Percentiles rank a stretch among this genome's conserved stretches.
phyloP scores from a whole-genome alignment of 2,888 invertebrate genomes.

The Eulithis prunata region DNA sequence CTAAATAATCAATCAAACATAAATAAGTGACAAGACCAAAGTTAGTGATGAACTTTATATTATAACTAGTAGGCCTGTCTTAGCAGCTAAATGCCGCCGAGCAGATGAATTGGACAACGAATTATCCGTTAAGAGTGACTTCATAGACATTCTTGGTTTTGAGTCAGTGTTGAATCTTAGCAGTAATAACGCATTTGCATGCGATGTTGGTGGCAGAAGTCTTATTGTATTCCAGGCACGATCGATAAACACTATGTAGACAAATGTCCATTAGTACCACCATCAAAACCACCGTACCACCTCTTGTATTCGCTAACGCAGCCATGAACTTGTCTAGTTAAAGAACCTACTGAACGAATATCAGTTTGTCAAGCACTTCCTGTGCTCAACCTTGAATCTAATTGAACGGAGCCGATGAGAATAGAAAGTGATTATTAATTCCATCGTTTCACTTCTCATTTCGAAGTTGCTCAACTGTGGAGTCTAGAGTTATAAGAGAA shows the following conservation, averaged over 20 bases:
- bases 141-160: neutral
- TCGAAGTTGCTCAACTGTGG: conserved; percentile 15
- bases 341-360: conserved; percentile 7
- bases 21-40: too few relatives aligned
- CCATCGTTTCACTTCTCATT: conserved; percentile 17
- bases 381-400: conserved; percentile 18
- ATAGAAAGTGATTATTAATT: conserved; percentile 22
- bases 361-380: conserved; percentile 22
- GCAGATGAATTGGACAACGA: neutral
- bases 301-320: neutral
- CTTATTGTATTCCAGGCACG: conserved; percentile 10
- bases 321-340: neutral
- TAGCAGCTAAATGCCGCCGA: too few relatives aligned
- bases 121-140: neutral
- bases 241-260: conserved; percentile 21
- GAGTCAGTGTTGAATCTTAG: conserved; percentile 2
- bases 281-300: too few relatives aligned
- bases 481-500: neutral
- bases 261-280: neutral
- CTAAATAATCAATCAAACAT: too few relatives aligned
- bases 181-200: conserved; percentile 9
- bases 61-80: too few relatives aligned
- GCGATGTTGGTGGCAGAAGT: conserved; percentile 22
- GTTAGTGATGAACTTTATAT: too few relatives aligned
- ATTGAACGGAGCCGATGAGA: conserved; percentile 11